phyloP scores from a whole-genome alignment of 2,797 vertebrate species.

The Chelidonichthys spinosus region DNA sequence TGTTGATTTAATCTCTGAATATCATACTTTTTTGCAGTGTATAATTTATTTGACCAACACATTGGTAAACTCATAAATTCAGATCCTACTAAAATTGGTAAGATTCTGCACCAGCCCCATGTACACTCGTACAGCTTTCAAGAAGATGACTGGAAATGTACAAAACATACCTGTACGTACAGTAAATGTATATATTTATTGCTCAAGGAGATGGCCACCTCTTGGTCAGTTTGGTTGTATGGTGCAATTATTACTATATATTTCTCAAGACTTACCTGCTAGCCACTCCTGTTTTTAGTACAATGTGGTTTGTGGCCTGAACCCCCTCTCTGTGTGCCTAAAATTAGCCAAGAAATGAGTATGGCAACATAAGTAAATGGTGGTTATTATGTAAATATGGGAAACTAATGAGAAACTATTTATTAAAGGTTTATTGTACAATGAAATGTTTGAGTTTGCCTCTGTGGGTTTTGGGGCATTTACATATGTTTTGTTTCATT shows the following conservation, averaged over 20 bases:
- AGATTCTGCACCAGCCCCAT: conserved; percentile 76
- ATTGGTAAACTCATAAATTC: conserved; percentile 37
- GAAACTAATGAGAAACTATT: conserved; percentile 89
- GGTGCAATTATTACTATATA: conserved; percentile 70
- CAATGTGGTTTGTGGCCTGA: conserved; percentile 82
- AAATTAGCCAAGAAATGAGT: conserved; percentile 84
- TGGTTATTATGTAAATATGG: conserved; percentile 87
- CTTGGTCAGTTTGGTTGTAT: conserved; percentile 72
- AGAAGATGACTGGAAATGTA: conserved; percentile 70
- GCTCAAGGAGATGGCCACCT: conserved; percentile 66
- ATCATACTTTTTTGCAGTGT: conserved; percentile 23
- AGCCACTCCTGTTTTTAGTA: conserved; percentile 81
- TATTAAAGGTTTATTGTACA: conserved; percentile 90
- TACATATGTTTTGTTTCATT: neutral
- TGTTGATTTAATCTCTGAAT: conserved; percentile 36
- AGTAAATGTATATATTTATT: conserved; percentile 77
- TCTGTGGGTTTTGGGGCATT: conserved; percentile 43
- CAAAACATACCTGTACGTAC: conserved; percentile 64
- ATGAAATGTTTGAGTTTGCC: conserved; percentile 59
- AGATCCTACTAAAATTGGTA: conserved; percentile 48
- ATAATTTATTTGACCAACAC: conserved; percentile 61
- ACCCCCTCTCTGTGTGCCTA: conserved; percentile 84
- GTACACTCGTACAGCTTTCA: conserved; percentile 61
- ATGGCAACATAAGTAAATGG: conserved; percentile 81
- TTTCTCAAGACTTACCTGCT: conserved; percentile 75